Conservation (phyloP, 2,113 vertebrate genomes). For the Melanocharis versteri region DNA sequence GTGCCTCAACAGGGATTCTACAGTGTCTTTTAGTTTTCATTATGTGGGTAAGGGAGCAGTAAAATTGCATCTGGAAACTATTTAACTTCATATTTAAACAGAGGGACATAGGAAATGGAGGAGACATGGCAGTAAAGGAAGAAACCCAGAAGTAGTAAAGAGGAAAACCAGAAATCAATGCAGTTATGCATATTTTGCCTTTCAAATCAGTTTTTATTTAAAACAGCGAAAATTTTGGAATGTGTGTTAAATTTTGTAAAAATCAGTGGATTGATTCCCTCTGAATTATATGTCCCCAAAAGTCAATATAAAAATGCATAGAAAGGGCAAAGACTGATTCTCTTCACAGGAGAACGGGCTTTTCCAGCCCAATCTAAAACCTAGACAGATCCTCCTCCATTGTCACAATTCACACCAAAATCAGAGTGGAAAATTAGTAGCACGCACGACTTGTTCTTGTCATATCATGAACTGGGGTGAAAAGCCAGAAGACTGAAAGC, state of each 20-base stretch:
- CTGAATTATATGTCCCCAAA: not conserved
- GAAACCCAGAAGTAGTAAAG: not conserved
- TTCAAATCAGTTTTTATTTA: not conserved
- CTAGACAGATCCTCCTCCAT: not conserved
- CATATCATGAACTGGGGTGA: not conserved
- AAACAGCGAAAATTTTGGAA: not conserved
- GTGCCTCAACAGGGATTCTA: constrained; percentile 7
- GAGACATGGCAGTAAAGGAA: not conserved
- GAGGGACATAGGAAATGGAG: not conserved
- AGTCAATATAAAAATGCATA: not conserved
- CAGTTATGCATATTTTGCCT: not conserved
- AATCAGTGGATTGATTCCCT: not conserved
- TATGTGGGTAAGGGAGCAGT: constrained; percentile 25
- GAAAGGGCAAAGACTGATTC: not conserved
- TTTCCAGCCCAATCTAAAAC: not conserved
- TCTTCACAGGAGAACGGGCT: not conserved
- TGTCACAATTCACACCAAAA: not conserved
- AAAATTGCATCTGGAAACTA: constrained; percentile 56
- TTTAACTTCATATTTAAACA: constrained; percentile 23
- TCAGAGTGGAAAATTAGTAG: not conserved
- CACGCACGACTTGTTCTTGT: not conserved
- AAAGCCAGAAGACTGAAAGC: not conserved
- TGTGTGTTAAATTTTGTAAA: not conserved
- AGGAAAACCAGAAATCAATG: not conserved
- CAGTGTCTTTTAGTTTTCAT: constrained; percentile 44